phyloP scores from a whole-genome alignment of 2,888 invertebrate genomes.

The Ametastegia equiseti region DNA sequence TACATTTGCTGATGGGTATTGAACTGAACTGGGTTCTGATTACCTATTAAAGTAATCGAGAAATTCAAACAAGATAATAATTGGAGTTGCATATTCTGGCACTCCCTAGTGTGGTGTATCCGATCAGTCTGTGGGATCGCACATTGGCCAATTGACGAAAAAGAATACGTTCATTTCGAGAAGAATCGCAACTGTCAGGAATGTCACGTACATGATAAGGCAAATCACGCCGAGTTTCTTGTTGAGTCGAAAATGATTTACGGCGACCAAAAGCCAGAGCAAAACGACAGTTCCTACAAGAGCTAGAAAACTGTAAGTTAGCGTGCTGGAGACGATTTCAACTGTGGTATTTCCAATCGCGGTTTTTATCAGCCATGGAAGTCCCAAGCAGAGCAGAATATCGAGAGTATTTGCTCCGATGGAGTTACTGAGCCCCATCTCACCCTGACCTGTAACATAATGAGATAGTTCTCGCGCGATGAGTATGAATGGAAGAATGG shows the following conservation, averaged over 20 bases:
- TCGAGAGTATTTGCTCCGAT: conserved; percentile 92
- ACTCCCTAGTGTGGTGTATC: no score
- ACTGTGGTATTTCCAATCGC: conserved; percentile 79
- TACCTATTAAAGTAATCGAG: no score
- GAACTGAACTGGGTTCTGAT: no score
- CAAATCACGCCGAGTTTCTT: conserved; percentile 84
- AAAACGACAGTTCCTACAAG: conserved; percentile 85
- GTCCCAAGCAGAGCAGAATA: conserved; percentile 88
- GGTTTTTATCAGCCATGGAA: conserved; percentile 91
- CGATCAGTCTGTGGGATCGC: conserved; percentile 53
- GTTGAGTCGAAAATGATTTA: conserved; percentile 85
- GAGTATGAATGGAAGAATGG: neutral
- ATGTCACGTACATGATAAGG: conserved; percentile 82
- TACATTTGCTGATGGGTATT: no score
- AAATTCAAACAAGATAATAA: no score
- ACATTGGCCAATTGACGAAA: conserved; percentile 66
- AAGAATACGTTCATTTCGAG: conserved; percentile 88
- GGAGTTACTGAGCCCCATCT: conserved; percentile 92
- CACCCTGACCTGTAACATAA: conserved; percentile 84
- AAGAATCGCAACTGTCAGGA: conserved; percentile 87
- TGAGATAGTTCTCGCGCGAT: no score
- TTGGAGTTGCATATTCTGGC: no score
- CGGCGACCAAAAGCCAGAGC: conserved; percentile 83
- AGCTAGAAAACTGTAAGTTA: conserved; percentile 89
- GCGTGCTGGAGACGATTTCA: conserved; percentile 86